These are phyloP conservation scores for Bolinopsis microptera DNA, from an alignment of 37 sponge, comb jelly and placozoan genomes.

Conservation along the genomic window DNA sequence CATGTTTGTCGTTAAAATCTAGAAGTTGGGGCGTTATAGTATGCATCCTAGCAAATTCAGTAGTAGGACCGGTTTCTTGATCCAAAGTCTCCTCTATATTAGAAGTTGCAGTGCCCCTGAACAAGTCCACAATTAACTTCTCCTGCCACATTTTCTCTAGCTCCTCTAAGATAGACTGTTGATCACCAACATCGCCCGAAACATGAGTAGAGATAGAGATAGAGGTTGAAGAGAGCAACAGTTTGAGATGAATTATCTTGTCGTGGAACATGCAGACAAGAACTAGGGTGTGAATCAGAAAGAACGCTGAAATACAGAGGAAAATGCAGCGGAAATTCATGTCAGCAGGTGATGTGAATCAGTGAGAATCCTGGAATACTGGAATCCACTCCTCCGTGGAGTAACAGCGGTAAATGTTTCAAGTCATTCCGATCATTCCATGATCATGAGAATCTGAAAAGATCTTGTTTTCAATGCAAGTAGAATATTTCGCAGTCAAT, in stretches of 20 bases:
- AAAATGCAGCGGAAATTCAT: neutral
- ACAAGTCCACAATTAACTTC: neutral
- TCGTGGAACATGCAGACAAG: neutral
- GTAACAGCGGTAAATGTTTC: too few species aligned
- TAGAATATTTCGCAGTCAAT: too few species aligned
- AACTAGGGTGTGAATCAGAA: neutral
- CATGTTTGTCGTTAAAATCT: neutral
- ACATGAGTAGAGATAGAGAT: neutral
- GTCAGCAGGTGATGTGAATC: neutral
- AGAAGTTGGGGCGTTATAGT: neutral
- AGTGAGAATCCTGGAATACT: too few species aligned
- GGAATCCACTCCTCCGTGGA: too few species aligned
- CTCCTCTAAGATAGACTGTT: neutral
- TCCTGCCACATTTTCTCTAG: conserved; percentile 25
- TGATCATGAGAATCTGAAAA: too few species aligned
- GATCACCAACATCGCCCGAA: neutral
- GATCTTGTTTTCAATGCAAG: too few species aligned
- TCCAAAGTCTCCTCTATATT: too few species aligned
- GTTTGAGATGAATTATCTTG: neutral
- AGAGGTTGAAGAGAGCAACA: neutral
- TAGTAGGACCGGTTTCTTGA: too few species aligned
- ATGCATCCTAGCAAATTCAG: neutral
- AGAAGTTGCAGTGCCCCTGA: neutral
- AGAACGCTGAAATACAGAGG: neutral
- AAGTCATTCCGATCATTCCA: too few species aligned